Conservation (phyloP, 37 sponge, comb jelly and placozoan species). For the Dysidea cf. avara region DNA sequence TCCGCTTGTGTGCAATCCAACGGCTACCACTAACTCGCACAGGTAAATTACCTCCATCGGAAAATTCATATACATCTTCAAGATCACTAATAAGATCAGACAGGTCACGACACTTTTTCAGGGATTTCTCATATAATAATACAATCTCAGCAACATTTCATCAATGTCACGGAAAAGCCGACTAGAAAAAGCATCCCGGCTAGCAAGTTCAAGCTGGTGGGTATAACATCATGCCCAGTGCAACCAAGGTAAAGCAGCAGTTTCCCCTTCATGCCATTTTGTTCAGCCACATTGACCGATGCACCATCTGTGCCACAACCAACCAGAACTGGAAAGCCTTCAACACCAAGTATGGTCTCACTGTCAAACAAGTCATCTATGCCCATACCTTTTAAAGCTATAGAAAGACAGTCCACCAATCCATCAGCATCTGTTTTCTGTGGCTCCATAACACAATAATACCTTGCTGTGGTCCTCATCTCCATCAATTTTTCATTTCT, state of each 20-base stretch:
- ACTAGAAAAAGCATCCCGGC: conserved; percentile 9
- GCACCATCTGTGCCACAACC: too few species aligned
- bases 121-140: conserved; percentile 11
- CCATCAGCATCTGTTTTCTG: conserved; percentile 43
- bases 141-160: conserved; percentile 20
- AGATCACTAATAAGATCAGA: neutral
- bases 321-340: too few species aligned
- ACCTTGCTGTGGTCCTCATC: too few species aligned
- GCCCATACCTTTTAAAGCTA: conserved; percentile 35
- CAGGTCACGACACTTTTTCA: conserved; percentile 15
- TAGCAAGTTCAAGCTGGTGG: conserved; percentile 9
- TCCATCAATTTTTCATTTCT: too few species aligned
- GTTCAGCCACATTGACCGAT: too few species aligned
- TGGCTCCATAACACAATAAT: neutral
- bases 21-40: conserved; percentile 11
- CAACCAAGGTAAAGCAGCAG: neutral
- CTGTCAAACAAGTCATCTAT: conserved; percentile 30
- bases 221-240: conserved; percentile 2
- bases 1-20: conserved; percentile 22
- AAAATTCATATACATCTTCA: conserved; percentile 15
- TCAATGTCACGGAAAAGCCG: conserved; percentile 1
- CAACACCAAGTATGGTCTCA: conserved; percentile 2
- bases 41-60: conserved; percentile 15
- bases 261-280: conserved; percentile 4
- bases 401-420: conserved; percentile 35